phyloP scores from a whole-genome alignment of 2,797 vertebrate genomes.

The Meda fulgida region DNA sequence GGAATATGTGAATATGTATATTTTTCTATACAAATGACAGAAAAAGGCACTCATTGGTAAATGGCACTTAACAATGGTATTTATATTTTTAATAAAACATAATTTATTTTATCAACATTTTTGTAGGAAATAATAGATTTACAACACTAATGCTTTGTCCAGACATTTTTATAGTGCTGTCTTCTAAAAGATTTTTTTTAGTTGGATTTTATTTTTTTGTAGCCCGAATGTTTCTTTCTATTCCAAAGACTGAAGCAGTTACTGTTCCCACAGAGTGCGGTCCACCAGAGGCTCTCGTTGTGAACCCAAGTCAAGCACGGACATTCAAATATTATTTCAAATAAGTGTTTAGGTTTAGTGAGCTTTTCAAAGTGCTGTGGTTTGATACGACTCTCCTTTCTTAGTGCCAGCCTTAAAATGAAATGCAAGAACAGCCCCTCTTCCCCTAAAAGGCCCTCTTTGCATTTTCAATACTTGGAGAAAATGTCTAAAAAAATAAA shows the following conservation, averaged over 20 bases:
- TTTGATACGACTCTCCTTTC: constrained; percentile 67
- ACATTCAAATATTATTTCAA: constrained; percentile 64
- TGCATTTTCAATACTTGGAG: constrained; percentile 48
- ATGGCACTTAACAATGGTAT: constrained; percentile 89
- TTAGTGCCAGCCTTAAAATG: constrained; percentile 79
- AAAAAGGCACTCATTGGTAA: constrained; percentile 87
- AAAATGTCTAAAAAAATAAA: neutral
- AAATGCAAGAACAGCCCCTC: constrained; percentile 60
- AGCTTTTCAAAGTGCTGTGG: constrained; percentile 73
- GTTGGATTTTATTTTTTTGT: constrained; percentile 46
- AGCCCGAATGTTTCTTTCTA: constrained; percentile 65
- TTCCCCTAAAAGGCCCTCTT: constrained; percentile 54
- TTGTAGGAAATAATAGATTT: constrained; percentile 85
- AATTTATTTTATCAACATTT: constrained; percentile 88
- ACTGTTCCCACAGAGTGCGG: constrained; percentile 75
- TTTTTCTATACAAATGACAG: constrained; percentile 84
- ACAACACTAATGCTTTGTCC: constrained; percentile 84
- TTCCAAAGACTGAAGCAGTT: constrained; percentile 85
- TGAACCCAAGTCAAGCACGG: constrained; percentile 60
- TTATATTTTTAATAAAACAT: constrained; percentile 85
- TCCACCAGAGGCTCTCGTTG: constrained; percentile 84
- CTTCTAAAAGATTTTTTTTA: constrained; percentile 69
- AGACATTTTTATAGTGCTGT: constrained; percentile 82
- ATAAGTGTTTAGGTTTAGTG: constrained; percentile 56
- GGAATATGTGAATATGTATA: constrained; percentile 85